Percentiles rank a stretch among this genome's conserved stretches.
These are phyloP conservation scores for Euclidia mi DNA, from an alignment of 2,888 invertebrate species.

Conservation along the genomic window DNA sequence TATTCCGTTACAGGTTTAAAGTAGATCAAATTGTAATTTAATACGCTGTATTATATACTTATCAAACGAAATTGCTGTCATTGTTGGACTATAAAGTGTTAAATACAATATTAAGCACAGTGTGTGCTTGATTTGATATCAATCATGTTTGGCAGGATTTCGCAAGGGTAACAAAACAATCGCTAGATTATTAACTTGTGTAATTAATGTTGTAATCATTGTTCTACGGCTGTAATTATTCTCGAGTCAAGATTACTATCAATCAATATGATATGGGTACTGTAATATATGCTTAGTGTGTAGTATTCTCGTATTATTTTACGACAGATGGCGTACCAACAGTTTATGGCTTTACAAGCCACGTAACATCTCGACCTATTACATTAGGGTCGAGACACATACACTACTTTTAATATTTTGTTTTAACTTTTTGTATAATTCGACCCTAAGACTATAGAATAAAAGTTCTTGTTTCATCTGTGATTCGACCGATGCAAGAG, in stretches of 20 bases:
- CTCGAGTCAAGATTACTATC: constrained; percentile 35
- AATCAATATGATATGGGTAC: constrained; percentile 23
- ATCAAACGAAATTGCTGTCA: too few relatives aligned
- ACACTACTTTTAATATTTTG: too few relatives aligned
- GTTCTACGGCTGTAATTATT: constrained; percentile 13
- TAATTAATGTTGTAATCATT: constrained; percentile 3
- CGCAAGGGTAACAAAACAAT: too few relatives aligned
- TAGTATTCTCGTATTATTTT: constrained; percentile 6
- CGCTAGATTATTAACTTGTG: constrained; percentile 21
- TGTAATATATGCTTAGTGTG: constrained; percentile 6
- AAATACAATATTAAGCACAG: not conserved
- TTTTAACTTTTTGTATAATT: too few relatives aligned
- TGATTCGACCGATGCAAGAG: too few relatives aligned
- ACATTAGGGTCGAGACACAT: constrained; percentile 1
- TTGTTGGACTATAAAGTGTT: too few relatives aligned
- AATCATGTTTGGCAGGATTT: too few relatives aligned
- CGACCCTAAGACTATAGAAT: too few relatives aligned
- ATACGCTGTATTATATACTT: too few relatives aligned
- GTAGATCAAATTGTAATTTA: too few relatives aligned
- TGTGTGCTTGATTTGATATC: not conserved
- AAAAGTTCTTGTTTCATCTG: too few relatives aligned
- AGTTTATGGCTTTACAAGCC: not conserved
- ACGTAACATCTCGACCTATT: constrained; percentile 15
- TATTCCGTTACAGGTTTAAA: too few relatives aligned
- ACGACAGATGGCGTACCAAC: not conserved